phyloP scores from a whole-genome alignment of 2,113 vertebrate genomes.

The Chunga burmeisteri region DNA sequence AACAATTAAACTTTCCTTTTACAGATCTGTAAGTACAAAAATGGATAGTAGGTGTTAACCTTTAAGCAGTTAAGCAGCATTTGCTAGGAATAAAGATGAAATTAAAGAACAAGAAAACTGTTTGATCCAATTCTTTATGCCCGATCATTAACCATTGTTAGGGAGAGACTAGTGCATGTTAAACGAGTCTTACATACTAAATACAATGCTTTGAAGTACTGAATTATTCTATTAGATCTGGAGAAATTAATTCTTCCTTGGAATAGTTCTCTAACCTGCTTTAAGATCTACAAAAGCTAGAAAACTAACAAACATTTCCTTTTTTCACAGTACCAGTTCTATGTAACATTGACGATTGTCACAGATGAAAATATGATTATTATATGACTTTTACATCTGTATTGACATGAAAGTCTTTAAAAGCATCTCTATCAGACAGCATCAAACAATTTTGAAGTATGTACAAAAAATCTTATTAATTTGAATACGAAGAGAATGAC shows the following conservation, averaged over 20 bases:
- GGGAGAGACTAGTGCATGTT: not conserved
- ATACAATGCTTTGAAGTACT: slow-evolving; percentile 35
- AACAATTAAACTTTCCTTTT: not conserved
- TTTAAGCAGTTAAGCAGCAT: slow-evolving; percentile 18
- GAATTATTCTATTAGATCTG: slow-evolving; percentile 24
- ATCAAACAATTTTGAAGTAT: not conserved
- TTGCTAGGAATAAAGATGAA: slow-evolving; percentile 48
- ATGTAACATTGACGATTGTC: not conserved
- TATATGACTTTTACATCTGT: not conserved
- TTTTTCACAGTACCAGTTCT: not conserved
- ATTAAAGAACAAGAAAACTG: slow-evolving; percentile 30
- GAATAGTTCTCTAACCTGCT: not conserved
- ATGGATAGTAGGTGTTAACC: not conserved
- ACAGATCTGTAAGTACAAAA: slow-evolving; percentile 24
- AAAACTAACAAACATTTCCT: not conserved
- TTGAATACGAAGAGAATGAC: not conserved
- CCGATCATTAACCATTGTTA: slow-evolving; percentile 50
- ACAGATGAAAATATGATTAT: not conserved
- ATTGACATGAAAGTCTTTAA: not conserved
- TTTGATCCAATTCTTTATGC: slow-evolving; percentile 38
- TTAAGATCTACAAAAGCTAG: not conserved
- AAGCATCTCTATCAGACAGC: not conserved
- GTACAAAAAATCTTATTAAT: not conserved
- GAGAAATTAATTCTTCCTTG: slow-evolving; percentile 14
- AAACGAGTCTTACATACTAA: slow-evolving; percentile 44